phyloP scores from a whole-genome alignment of 1,140 invertebrate species.

The Caerostris darwini region DNA sequence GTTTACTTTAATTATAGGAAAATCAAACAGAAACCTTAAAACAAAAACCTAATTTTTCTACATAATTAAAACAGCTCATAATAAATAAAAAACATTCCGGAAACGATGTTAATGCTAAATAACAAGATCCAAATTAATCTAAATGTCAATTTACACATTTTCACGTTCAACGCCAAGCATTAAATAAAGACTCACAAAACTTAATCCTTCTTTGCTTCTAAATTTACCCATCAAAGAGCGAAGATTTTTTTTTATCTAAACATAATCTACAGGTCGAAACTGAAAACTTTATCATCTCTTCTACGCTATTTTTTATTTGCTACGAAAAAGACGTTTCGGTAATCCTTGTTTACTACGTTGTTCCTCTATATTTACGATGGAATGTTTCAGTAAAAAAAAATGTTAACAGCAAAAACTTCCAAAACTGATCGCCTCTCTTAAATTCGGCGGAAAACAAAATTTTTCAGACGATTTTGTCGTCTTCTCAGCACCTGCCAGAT shows the following conservation, averaged over 20 bases:
- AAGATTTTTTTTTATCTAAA: not conserved
- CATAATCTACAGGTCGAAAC: not conserved
- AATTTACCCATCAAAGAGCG: not conserved
- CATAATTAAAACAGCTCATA: too few relatives aligned
- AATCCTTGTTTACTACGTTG: not conserved
- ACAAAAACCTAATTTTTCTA: too few relatives aligned
- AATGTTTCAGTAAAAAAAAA: not conserved
- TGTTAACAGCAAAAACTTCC: not conserved
- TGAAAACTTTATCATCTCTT: not conserved
- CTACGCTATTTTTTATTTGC: not conserved
- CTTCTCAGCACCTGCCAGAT: not conserved
- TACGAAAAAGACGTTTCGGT: not conserved
- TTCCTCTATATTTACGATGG: not conserved
- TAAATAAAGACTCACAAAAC: not conserved
- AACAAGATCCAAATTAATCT: not conserved
- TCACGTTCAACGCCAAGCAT: not conserved
- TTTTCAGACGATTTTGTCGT: conserved; percentile 8
- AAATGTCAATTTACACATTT: not conserved
- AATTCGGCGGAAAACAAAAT: conserved; percentile 5
- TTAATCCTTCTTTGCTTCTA: not conserved
- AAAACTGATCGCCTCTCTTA: conserved; percentile 5
- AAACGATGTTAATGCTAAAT: too few relatives aligned
- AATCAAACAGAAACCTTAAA: too few relatives aligned
- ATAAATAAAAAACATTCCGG: too few relatives aligned
- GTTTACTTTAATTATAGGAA: too few relatives aligned